Percentiles rank a stretch among this genome's conserved stretches.
phyloP scores from a whole-genome alignment of 2,888 invertebrate species.

The Pasiphila rectangulata region DNA sequence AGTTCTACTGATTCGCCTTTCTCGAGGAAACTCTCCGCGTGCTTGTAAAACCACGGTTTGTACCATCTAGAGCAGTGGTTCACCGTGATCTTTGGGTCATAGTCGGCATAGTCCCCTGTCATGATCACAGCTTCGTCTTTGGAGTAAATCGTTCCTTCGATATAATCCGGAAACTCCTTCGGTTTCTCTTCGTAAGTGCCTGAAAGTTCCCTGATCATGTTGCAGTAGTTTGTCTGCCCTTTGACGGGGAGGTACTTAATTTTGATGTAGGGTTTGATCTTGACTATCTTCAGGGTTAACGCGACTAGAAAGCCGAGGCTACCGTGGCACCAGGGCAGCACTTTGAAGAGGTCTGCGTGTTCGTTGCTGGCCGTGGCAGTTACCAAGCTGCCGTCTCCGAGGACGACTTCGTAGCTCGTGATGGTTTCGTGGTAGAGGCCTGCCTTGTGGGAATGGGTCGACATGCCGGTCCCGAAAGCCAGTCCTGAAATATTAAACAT shows the following conservation, averaged over 20 bases:
- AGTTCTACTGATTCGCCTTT: conserved; percentile 80
- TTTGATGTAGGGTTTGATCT: conserved; percentile 83
- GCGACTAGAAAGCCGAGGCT: conserved; percentile 84
- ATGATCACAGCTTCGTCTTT: conserved; percentile 84
- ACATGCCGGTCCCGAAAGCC: conserved; percentile 87
- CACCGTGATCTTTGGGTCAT: conserved; percentile 69
- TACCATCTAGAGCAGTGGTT: conserved; percentile 84
- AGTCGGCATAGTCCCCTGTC: conserved; percentile 83
- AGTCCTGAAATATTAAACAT: conserved; percentile 63
- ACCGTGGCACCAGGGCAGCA: conserved; percentile 85
- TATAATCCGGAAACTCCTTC: conserved; percentile 78
- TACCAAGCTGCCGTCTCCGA: conserved; percentile 82
- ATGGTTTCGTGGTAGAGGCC: conserved; percentile 86
- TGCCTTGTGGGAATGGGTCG: conserved; percentile 86
- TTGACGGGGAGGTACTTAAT: conserved; percentile 83
- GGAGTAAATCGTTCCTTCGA: conserved; percentile 84
- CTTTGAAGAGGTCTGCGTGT: conserved; percentile 79
- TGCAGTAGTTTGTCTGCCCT: conserved; percentile 83
- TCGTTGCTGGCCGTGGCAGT: conserved; percentile 80
- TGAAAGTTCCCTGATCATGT: conserved; percentile 81
- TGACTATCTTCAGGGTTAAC: conserved; percentile 82
- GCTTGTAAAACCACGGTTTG: conserved; percentile 87
- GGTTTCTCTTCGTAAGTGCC: conserved; percentile 76
- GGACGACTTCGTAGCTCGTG: conserved; percentile 83
- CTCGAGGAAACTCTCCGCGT: conserved; percentile 80